Evolutionary conservation across 2,888 invertebrate genomes (phyloP).

Genomic region (Calephelis perditalis): DNA sequence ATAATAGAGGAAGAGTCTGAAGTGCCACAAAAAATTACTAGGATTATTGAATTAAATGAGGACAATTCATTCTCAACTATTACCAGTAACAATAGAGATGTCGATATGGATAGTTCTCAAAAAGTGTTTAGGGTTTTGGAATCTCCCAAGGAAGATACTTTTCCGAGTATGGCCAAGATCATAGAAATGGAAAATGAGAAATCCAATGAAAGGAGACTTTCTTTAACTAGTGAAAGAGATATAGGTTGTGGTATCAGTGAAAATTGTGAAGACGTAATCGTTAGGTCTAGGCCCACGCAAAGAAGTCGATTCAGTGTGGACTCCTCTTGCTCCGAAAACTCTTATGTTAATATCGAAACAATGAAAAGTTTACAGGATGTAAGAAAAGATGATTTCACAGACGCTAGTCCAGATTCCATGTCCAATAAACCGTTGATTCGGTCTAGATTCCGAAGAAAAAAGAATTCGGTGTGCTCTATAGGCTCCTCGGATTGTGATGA

Average conservation of each 20-base stretch:
- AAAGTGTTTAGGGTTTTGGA: conserved; percentile 61
- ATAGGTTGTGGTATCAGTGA: conserved; percentile 60
- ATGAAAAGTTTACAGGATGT: conserved; percentile 75
- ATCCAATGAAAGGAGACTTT: conserved; percentile 70
- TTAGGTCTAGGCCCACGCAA: conserved; percentile 59
- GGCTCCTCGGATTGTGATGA: conserved; percentile 75
- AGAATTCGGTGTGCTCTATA: conserved; percentile 73
- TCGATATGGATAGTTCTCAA: conserved; percentile 52
- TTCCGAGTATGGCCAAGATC: conserved; percentile 70
- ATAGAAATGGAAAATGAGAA: conserved; percentile 75
- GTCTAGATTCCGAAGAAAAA: conserved; percentile 69
- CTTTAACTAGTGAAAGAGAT: conserved; percentile 69
- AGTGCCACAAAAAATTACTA: conserved; percentile 62
- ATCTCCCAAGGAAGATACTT: conserved; percentile 59
- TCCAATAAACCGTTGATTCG: conserved; percentile 54
- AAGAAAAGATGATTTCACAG: conserved; percentile 61
- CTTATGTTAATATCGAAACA: conserved; percentile 74
- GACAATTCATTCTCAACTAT: conserved; percentile 59
- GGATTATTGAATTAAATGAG: conserved; percentile 68
- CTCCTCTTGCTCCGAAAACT: conserved; percentile 77
- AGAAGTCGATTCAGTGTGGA: conserved; percentile 72
- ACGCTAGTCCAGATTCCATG: conserved; percentile 52
- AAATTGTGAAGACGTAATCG: conserved; percentile 54
- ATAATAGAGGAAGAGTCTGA: conserved; percentile 52
- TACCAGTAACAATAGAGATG: conserved; percentile 47